phyloP scores from a whole-genome alignment of 2,888 invertebrate genomes.

The Petrolisthes cinctipes region DNA sequence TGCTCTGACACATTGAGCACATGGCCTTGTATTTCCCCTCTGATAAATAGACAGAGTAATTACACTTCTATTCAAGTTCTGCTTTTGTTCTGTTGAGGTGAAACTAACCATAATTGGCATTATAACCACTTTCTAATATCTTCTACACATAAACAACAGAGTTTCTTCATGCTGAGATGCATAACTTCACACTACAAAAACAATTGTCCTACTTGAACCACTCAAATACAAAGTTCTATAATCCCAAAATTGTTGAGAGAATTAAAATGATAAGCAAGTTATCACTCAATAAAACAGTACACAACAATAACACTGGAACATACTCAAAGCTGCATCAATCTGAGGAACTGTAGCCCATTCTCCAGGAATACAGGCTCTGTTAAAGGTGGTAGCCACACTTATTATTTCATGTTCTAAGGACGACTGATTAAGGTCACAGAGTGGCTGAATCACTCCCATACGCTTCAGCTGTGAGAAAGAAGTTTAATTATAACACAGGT shows the following conservation, averaged over 20 bases:
- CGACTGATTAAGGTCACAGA: constrained; percentile 79
- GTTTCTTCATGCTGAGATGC: no score
- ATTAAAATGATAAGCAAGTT: no score
- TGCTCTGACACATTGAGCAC: constrained; percentile 78
- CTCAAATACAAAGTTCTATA: no score
- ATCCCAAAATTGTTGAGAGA: no score
- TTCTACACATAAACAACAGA: no score
- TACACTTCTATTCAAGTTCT: no score
- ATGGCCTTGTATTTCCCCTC: constrained; percentile 82
- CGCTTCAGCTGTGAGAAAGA: constrained; percentile 78
- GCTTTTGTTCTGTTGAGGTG: no score
- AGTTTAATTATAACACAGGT: not conserved
- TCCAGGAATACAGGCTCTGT: constrained; percentile 88
- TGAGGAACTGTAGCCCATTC: constrained; percentile 82
- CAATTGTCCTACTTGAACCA: no score
- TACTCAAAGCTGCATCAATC: constrained; percentile 80
- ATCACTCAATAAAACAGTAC: not conserved
- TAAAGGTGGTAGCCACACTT: constrained; percentile 84
- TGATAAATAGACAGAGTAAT: constrained; percentile 68
- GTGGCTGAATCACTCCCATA: constrained; percentile 77
- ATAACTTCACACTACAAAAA: no score
- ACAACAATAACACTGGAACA: constrained; percentile 68
- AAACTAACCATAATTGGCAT: no score
- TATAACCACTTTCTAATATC: no score
- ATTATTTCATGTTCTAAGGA: constrained; percentile 84